Evolutionary conservation across 1,140 invertebrate species (phyloP), one percentile per base, ranked within the genome.

Genomic region (Dolichoris vasculosae): DNA sequence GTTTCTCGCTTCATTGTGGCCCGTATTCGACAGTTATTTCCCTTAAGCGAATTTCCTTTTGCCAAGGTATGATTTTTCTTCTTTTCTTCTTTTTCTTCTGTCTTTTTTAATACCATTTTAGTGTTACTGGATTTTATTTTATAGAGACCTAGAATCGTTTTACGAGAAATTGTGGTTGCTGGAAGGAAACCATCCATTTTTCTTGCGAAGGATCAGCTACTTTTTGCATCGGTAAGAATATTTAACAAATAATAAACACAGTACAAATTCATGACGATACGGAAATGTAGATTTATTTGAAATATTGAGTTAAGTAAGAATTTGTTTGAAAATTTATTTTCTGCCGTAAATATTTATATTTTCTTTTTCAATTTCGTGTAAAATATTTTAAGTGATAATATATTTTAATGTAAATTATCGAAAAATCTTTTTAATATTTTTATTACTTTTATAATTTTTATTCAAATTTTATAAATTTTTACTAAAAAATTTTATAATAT

Each of bases 1-100:
- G 43, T 82, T 83, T 81, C 77, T 71, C 59, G 38, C 17, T 32
- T 71, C 64, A 79, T 84, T 84, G 83, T 83, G 76, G 78, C 63
- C 81, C 40, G 15, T 20, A 8, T 59, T 55, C 9, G 59, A 55
- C 63, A 71, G 78, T 84, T 84, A 84, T 48, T 85, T 23, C 46
- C 43, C 84, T 84, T 84, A 63, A 76, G 64, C 75, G 82, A 78
- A 84, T 84, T 84, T 78, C 26, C 46, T 46, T 26, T 17, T 26
- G 23, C n/a, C 32, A n/a, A 32, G 3, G 30, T 8, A 20, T 35
- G 6, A 4, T 64, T 64, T 30, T 64, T 64, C 11, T 7, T 20
- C 40, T 30, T n/a, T n/a, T n/a, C n/a, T n/a, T n/a, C n/a, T n/a
- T n/a, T n/a, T n/a, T n/a, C n/a, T n/a, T n/a, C n/a, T n/a, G n/a